These are phyloP conservation scores for Clarias magur DNA, from an alignment of 2,113 vertebrate species.

Conservation along the genomic window DNA sequence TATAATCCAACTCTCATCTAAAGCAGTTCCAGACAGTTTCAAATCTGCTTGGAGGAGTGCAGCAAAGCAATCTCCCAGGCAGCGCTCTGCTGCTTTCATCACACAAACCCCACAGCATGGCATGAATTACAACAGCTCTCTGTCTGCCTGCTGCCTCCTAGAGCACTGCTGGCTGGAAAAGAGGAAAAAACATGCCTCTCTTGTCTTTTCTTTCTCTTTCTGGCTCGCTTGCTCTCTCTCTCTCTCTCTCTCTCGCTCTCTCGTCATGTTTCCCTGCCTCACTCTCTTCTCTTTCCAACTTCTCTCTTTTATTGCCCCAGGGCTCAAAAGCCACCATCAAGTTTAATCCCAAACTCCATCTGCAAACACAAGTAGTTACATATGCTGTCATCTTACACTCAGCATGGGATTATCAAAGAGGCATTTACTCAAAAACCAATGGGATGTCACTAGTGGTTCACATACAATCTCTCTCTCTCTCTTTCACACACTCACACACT, in stretches of 20 bases:
- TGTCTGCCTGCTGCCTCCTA: constrained; percentile 87
- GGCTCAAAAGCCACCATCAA: constrained; percentile 71
- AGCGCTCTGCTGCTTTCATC: constrained; percentile 99
- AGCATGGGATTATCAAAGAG: constrained; percentile 66
- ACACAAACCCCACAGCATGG: constrained; percentile 97
- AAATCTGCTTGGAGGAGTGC: constrained; percentile 99
- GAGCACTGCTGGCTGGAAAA: constrained; percentile 74
- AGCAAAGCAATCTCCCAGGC: constrained; percentile 99
- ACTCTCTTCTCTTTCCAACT: constrained; percentile 63
- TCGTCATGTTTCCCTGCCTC: constrained; percentile 19
- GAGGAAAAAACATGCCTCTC: constrained; percentile 78
- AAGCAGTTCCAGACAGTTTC: constrained; percentile 96
- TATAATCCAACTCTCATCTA: constrained; percentile 99
- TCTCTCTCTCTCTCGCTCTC: constrained; percentile 42
- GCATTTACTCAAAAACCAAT: constrained; percentile 60
- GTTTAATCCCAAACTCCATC: constrained; percentile 73
- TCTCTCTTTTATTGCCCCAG: constrained; percentile 65
- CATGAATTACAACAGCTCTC: constrained; percentile 98
- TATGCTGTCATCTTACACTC: constrained; percentile 62
- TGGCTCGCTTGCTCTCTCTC: constrained; percentile 60
- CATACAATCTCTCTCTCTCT: constrained; percentile 36
- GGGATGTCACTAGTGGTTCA: constrained; percentile 62
- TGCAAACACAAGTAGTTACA: constrained; percentile 66
- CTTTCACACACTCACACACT: neutral
- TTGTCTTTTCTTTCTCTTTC: constrained; percentile 77